A percentile compares a stretch with the other conserved stretches of the same genome.
Conservation (phyloP, 2,888 invertebrate genomes). For the Ametastegia equiseti region DNA sequence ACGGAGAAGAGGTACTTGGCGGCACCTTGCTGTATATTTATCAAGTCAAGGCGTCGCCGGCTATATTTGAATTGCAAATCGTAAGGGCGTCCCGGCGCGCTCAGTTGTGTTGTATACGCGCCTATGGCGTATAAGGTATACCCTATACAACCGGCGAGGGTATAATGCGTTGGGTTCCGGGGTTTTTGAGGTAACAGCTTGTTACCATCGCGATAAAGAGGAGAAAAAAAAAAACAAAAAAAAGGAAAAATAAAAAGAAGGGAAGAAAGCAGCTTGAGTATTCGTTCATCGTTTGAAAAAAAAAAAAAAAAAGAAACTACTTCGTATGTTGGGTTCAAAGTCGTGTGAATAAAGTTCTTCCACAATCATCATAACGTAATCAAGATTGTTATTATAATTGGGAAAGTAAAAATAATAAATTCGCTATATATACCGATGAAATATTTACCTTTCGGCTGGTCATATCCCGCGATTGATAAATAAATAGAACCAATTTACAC, state of each 20-base stretch:
- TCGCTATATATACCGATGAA: too few species aligned
- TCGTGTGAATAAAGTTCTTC: too few species aligned
- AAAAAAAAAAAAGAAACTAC: too few species aligned
- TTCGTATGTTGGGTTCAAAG: too few species aligned
- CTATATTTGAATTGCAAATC: conserved; percentile 45
- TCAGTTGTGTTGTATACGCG: neutral
- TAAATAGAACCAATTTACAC: conserved; percentile 31
- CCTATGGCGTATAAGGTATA: conserved; percentile 6
- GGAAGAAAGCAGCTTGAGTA: too few species aligned
- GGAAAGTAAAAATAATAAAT: too few species aligned
- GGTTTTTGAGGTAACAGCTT: conserved; percentile 32
- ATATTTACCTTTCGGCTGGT: too few species aligned
- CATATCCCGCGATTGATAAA: conserved; percentile 5
- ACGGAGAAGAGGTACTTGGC: conserved; percentile 31
- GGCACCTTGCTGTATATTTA: conserved; percentile 38
- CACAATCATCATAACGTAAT: too few species aligned
- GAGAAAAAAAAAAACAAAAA: neutral
- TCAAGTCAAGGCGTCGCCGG: conserved; percentile 46
- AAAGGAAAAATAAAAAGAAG: too few species aligned
- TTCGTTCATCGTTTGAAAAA: neutral
- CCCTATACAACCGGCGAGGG: neutral
- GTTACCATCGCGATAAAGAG: neutral
- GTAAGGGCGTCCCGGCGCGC: conserved; percentile 21
- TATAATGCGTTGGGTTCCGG: neutral
- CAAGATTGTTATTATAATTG: too few species aligned